Evolutionary conservation across 1,140 invertebrate species (phyloP), one percentile per base, ranked within the genome.

Genomic region (Leptoteleia sp.): DNA sequence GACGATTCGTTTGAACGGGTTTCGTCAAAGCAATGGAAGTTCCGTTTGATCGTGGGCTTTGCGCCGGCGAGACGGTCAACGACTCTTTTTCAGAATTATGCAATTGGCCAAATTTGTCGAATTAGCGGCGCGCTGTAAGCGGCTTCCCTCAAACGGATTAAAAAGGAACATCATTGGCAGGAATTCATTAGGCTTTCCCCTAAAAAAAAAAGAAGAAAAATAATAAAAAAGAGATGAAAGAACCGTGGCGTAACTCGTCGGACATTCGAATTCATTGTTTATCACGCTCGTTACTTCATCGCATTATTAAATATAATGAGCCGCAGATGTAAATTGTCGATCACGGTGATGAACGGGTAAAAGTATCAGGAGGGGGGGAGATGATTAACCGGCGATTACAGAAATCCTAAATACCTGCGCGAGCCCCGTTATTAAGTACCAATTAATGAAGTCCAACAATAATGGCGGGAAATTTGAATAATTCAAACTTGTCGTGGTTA

Each of bases 91-190:
- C 73, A 71, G 85, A 88, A 88, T 87, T 87, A 85, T 83, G 87
- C 87, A 87, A 86, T 87, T 86, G 84, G 81, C 78, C 85, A 86
- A 88, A 83, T 88, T 88, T 84, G 84, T 81, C 82, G 79, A 85
- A 88, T 85, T 87, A 87, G 80, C 75, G 72, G 76, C 68, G 27
- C 1, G 15, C 11, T 42, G 11, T 6, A 42, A 37, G 70, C 77
- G 73, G 79, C 65, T 68, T 67, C 38, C 37, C 75, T 64, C 62
- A 59, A 55, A 59, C 27, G 31, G 22, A 17, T 64, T 47, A 16
- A 52, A 59, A 6, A 43, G 25, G 33, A 59, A 72, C 11, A 27
- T 13, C 31, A 48, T 12, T 43, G 52, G 31, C 29, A 27, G 8
- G 37, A 67, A 67, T 76, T 57, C 22, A 31, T 27, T 15, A 22